Conservation (phyloP, 2,888 invertebrate genomes). For the Habrosyne pyritoides region DNA sequence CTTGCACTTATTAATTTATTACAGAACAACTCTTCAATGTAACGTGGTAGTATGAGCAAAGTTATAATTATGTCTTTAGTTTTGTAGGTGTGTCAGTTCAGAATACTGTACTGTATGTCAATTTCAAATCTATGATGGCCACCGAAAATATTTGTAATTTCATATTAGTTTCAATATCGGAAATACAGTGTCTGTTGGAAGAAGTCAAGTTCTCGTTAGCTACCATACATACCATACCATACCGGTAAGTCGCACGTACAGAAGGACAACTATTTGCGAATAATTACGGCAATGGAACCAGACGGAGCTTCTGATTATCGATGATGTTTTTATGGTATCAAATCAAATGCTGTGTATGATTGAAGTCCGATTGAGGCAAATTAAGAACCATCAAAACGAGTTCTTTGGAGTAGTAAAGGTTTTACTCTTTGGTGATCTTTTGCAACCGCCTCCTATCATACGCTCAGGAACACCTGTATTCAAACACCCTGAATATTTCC, state of each 20-base stretch:
- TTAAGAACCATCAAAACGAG: constrained; percentile 23
- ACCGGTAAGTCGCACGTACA: constrained; percentile 27
- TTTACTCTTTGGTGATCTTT: constrained; percentile 25
- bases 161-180: too few species aligned
- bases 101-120: too few species aligned
- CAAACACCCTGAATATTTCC: constrained; percentile 22
- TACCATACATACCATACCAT: too few species aligned
- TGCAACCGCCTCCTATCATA: constrained; percentile 24
- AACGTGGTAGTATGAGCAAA: too few species aligned
- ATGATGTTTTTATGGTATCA: constrained; percentile 39
- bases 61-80: too few species aligned
- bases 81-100: too few species aligned
- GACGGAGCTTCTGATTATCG: constrained; percentile 34
- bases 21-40: too few species aligned
- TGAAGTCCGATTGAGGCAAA: constrained; percentile 27
- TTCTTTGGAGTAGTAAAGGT: too few species aligned
- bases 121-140: too few species aligned
- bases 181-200: not conserved
- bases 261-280: constrained; percentile 34
- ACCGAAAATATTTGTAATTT: too few species aligned
- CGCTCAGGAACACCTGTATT: constrained; percentile 20
- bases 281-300: constrained; percentile 33
- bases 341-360: constrained; percentile 40
- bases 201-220: not conserved
- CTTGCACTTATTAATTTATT: too few species aligned